Conservation (phyloP, 1,140 invertebrate genomes). For the Ooceraea biroi region DNA sequence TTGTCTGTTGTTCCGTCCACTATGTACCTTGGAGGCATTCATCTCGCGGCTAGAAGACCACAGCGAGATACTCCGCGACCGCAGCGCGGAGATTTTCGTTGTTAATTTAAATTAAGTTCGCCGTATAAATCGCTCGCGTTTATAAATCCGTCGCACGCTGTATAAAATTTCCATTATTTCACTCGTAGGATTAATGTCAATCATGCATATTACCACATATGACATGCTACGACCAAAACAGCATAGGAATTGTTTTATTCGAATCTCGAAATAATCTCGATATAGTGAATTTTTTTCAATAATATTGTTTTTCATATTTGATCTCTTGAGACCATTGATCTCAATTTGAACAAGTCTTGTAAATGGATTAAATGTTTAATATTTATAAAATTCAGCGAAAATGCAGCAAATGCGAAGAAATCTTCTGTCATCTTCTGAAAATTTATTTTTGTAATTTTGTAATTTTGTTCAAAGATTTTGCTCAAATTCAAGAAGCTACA, state of each 20-base stretch:
- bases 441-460: not conserved
- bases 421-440: too few species aligned
- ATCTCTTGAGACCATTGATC: not conserved
- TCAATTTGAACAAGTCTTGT: not conserved
- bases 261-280: not conserved
- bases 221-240: not conserved
- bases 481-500: not conserved
- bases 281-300: not conserved
- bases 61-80: constrained; percentile 8
- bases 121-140: not conserved
- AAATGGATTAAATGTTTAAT: not conserved
- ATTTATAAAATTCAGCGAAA: not conserved
- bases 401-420: not conserved
- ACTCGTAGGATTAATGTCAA: not conserved
- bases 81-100: constrained; percentile 38
- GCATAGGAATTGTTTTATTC: not conserved
- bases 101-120: constrained; percentile 60
- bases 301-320: not conserved
- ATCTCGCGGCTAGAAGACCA: constrained; percentile 33
- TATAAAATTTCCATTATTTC: constrained; percentile 1
- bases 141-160: not conserved
- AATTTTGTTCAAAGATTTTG: not conserved
- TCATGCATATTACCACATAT: not conserved
- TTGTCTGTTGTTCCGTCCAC: constrained; percentile 40
- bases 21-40: constrained; percentile 39